Conservation (phyloP, 2,888 invertebrate genomes). For the Nymphalis polychloros region DNA sequence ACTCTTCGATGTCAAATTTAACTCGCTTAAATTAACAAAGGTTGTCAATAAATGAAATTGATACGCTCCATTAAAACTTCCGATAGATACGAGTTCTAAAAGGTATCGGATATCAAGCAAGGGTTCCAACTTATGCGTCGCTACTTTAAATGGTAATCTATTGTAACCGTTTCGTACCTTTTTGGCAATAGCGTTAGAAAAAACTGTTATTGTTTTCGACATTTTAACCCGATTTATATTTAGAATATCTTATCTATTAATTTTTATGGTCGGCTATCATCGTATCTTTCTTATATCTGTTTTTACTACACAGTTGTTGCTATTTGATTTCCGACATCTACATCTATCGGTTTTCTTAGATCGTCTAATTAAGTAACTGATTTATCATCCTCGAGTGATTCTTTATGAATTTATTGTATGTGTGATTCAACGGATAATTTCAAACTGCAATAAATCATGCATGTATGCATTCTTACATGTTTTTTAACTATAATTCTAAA, state of each 20-base stretch:
- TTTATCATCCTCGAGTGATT: too few species aligned
- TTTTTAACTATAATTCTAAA: too few species aligned
- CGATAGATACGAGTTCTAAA: constrained; percentile 23
- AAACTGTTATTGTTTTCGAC: not conserved
- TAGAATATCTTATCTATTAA: not conserved
- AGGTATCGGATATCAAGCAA: constrained; percentile 45
- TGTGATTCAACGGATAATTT: too few species aligned
- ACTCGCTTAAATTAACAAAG: constrained; percentile 5
- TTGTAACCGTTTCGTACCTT: constrained; percentile 51
- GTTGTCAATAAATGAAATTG: constrained; percentile 29
- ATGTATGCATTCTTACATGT: too few species aligned
- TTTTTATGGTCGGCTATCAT: not conserved
- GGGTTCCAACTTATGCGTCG: constrained; percentile 48
- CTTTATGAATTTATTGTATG: too few species aligned
- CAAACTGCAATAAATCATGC: too few species aligned
- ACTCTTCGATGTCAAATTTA: not conserved
- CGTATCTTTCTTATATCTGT: too few species aligned
- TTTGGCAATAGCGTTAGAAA: constrained; percentile 48
- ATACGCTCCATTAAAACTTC: constrained; percentile 31
- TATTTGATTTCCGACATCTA: too few species aligned
- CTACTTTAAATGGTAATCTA: constrained; percentile 56
- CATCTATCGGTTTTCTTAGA: too few species aligned
- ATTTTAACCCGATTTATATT: not conserved
- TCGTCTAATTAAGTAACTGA: too few species aligned
- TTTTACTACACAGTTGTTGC: too few species aligned